Percentiles rank a stretch among this genome's conserved stretches.
Evolutionary conservation across 2,113 vertebrate genomes (phyloP).

Genomic region (human (Homo sapiens)): DNA sequence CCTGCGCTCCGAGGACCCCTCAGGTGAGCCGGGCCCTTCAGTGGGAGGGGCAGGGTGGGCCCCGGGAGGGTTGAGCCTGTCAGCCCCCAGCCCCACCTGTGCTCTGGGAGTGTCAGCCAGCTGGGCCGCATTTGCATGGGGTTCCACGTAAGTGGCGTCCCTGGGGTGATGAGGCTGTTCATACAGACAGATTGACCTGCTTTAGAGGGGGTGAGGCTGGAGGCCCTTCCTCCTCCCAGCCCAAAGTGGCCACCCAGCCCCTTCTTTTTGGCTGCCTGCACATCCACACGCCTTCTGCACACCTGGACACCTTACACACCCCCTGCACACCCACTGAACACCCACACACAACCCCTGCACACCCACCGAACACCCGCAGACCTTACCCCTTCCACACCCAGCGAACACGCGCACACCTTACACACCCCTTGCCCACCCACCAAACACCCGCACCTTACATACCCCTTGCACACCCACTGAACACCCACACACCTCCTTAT

Average conservation of each 20-base stretch:
- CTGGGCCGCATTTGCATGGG: too few species aligned
- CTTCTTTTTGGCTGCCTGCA: too few species aligned
- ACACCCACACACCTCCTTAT: too few species aligned
- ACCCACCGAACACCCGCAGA: not conserved
- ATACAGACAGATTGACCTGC: not conserved
- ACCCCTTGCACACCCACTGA: too few species aligned
- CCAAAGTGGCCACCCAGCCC: not conserved
- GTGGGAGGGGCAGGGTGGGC: not conserved
- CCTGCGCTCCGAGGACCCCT: slow-evolving; percentile 86
- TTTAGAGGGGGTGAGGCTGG: not conserved
- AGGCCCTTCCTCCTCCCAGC: rapidly evolving
- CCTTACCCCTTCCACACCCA: too few species aligned
- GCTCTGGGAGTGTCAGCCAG: not conserved
- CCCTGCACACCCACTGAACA: too few species aligned
- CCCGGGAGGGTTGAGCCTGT: not conserved
- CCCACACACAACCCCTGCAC: not conserved
- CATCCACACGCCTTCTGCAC: too few species aligned
- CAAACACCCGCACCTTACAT: too few species aligned
- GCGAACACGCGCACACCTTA: not conserved
- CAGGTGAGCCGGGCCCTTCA: slow-evolving; percentile 82
- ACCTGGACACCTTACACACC: too few species aligned
- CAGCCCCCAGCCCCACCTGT: not conserved
- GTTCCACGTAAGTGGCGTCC: too few species aligned
- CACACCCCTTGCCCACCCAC: not conserved
- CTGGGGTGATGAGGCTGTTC: not conserved